phyloP scores from a whole-genome alignment of 2,888 invertebrate species.

The Mongoloraphidia duomilia region DNA sequence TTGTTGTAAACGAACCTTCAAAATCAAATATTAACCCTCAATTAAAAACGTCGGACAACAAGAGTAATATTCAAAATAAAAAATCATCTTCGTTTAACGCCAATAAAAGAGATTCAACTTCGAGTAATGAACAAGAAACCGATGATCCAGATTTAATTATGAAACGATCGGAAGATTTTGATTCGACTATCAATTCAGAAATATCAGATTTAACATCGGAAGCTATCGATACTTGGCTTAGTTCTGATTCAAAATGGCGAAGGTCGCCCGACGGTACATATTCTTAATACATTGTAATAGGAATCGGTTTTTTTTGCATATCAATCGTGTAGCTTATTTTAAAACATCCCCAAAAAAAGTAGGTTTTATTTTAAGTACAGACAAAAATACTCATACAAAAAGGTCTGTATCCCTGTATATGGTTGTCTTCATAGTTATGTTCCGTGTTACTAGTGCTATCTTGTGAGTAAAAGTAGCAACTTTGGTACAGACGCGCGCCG shows the following conservation, averaged over 20 bases:
- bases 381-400: too few relatives aligned
- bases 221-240: slow-evolving; percentile 45
- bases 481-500: too few relatives aligned
- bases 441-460: too few relatives aligned
- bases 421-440: too few relatives aligned
- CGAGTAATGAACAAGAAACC: slow-evolving; percentile 21
- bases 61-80: too few relatives aligned
- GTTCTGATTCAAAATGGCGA: slow-evolving; percentile 50
- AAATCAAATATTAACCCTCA: not conserved
- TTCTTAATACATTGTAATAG: slow-evolving; percentile 6
- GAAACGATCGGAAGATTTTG: slow-evolving; percentile 31
- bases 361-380: too few relatives aligned
- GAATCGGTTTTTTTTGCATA: not conserved
- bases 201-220: slow-evolving; percentile 31
- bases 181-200: slow-evolving; percentile 31
- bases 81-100: too few relatives aligned
- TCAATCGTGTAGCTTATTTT: not conserved
- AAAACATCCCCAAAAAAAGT: too few relatives aligned
- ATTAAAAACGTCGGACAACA: too few relatives aligned
- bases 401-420: too few relatives aligned
- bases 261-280: slow-evolving; percentile 61
- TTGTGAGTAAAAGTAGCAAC: too few relatives aligned
- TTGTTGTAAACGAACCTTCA: slow-evolving; percentile 18
- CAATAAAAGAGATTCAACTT: slow-evolving; percentile 6
- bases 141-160: slow-evolving; percentile 27